Conservation (phyloP, 2,797 vertebrate genomes). For the Sarcoramphus papa region DNA sequence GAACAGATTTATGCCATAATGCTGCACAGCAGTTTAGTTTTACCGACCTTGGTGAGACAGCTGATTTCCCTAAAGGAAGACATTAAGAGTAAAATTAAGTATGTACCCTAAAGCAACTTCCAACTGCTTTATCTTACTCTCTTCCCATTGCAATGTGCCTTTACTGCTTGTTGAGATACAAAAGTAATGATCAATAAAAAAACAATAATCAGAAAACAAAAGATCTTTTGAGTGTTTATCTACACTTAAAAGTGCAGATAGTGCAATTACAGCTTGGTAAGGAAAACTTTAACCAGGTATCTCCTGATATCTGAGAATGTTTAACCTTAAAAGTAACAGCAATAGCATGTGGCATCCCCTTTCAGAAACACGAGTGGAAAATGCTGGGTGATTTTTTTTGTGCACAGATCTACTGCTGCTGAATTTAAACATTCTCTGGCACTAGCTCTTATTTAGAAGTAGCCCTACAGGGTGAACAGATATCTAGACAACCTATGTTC, state of each 20-base stretch:
- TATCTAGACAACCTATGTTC: neutral
- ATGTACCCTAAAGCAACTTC: neutral
- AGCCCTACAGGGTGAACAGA: neutral
- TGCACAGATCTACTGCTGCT: neutral
- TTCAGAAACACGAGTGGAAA: neutral
- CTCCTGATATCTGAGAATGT: neutral
- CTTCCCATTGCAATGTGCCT: neutral
- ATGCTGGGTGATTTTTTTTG: neutral
- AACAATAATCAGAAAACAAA: neutral
- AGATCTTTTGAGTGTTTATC: neutral
- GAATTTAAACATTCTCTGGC: neutral
- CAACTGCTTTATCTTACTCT: neutral
- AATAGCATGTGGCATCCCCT: neutral
- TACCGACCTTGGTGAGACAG: neutral
- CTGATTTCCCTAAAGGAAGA: neutral
- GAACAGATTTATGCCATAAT: neutral
- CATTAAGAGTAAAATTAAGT: neutral
- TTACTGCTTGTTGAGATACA: neutral
- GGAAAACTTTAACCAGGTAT: neutral
- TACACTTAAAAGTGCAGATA: neutral
- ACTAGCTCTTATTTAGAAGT: neutral
- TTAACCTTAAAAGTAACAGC: neutral
- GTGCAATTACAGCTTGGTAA: neutral
- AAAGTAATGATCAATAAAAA: neutral
- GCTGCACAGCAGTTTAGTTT: conserved; percentile 10